Evolutionary conservation across 1,140 invertebrate genomes (phyloP).

Genomic region (Apis dorsata): DNA sequence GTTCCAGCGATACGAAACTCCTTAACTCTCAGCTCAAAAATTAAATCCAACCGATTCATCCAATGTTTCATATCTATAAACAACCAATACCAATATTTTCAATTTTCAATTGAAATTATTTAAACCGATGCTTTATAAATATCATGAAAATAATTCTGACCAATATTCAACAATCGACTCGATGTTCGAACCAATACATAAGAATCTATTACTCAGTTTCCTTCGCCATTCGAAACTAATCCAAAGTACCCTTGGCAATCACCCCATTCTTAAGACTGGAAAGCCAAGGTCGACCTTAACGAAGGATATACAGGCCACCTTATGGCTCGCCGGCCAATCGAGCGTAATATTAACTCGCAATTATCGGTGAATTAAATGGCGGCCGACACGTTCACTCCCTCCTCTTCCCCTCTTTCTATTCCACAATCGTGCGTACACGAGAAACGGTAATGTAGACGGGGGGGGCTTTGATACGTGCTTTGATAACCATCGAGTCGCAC

Average conservation of each 20-base stretch:
- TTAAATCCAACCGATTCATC: too few species aligned
- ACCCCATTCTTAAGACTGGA: neutral
- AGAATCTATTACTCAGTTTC: too few species aligned
- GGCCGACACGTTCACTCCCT: slow-evolving; percentile 14
- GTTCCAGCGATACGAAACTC: too few species aligned
- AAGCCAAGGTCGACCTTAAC: slow-evolving; percentile 22
- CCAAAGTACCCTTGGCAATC: neutral
- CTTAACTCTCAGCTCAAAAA: too few species aligned
- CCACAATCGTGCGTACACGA: slow-evolving; percentile 1
- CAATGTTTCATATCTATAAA: too few species aligned
- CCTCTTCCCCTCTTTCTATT: neutral
- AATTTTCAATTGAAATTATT: too few species aligned
- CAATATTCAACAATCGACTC: neutral
- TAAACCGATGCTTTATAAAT: too few species aligned
- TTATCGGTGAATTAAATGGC: slow-evolving; percentile 43
- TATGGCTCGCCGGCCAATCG: slow-evolving; percentile 16
- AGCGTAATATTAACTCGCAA: slow-evolving; percentile 43
- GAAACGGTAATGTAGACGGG: slow-evolving; percentile 30
- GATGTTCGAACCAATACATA: neutral
- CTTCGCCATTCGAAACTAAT: neutral
- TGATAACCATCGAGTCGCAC: slow-evolving; percentile 44
- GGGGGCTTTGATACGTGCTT: slow-evolving; percentile 51
- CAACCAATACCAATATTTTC: too few species aligned
- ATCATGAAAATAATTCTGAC: neutral
- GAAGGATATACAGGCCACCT: slow-evolving; percentile 9